A percentile compares a stretch with the other conserved stretches of the same genome.
Conservation (phyloP, 2,888 invertebrate species). For the Eupelmus urozonus region DNA sequence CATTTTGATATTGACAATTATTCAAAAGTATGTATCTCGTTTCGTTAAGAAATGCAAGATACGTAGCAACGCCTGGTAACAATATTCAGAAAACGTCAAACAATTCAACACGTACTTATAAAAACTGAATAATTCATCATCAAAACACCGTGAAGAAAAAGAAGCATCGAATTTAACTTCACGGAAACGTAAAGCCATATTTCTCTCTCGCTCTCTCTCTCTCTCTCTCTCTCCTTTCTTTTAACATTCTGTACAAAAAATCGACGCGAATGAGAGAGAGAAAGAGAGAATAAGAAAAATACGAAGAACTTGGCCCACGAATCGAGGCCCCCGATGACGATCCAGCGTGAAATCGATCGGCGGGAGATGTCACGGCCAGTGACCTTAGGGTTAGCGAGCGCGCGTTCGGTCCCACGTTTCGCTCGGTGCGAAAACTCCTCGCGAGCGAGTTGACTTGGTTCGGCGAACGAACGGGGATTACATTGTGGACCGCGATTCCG, state of each 20-base stretch:
- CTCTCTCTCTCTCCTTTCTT: no score
- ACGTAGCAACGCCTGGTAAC: no score
- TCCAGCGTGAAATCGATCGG: constrained; percentile 62
- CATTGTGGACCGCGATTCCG: no score
- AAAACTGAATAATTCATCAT: constrained; percentile 43
- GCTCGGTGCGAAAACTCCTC: constrained; percentile 49
- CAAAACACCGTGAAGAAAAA: neutral
- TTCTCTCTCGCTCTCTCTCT: no score
- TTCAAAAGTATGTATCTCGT: no score
- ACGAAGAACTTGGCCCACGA: neutral
- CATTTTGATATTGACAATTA: no score
- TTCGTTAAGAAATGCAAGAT: no score
- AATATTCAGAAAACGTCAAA: no score
- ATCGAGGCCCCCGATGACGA: constrained; percentile 34
- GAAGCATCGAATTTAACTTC: constrained; percentile 27
- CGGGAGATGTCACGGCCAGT: constrained; percentile 42
- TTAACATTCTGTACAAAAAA: no score
- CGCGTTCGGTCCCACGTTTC: constrained; percentile 51
- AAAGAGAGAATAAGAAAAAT: neutral
- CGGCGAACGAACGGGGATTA: no score
- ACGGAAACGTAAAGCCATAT: constrained; percentile 37
- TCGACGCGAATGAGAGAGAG: neutral
- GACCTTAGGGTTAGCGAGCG: constrained; percentile 26
- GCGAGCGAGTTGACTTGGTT: no score
- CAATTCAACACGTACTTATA: no score